Evolutionary conservation across 2,797 vertebrate genomes (phyloP).

Genomic region (Bryconaethiops microstoma): DNA sequence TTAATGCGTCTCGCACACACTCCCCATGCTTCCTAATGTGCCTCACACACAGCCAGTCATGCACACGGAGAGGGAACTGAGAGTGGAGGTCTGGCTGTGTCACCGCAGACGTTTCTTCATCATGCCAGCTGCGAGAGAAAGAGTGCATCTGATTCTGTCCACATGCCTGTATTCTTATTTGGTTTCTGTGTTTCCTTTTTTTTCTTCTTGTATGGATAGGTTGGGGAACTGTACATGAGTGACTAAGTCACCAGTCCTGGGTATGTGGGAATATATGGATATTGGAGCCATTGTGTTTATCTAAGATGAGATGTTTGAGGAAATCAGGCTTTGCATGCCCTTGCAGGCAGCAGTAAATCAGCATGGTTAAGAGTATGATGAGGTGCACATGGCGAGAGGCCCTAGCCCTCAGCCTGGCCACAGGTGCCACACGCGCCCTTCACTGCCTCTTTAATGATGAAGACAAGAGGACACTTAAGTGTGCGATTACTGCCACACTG

Average conservation of each 20-base stretch:
- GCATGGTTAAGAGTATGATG: constrained; percentile 69
- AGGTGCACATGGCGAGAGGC: constrained; percentile 68
- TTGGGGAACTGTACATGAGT: constrained; percentile 44
- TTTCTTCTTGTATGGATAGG: constrained; percentile 49
- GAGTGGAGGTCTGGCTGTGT: constrained; percentile 86
- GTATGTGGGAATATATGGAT: constrained; percentile 31
- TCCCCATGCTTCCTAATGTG: constrained; percentile 84
- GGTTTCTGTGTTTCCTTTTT: constrained; percentile 1
- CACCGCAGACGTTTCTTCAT: constrained; percentile 80
- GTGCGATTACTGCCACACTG: constrained; percentile 50
- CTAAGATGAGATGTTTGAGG: constrained; percentile 75
- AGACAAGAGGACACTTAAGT: constrained; percentile 63
- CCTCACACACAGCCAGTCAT: constrained; percentile 95
- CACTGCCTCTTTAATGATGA: constrained; percentile 54
- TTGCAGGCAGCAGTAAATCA: constrained; percentile 75
- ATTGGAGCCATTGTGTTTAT: constrained; percentile 33
- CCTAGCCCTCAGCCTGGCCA: constrained; percentile 51
- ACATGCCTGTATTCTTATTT: constrained; percentile 31
- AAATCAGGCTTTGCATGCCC: constrained; percentile 80
- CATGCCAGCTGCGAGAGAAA: constrained; percentile 52
- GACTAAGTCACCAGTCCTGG: constrained; percentile 2
- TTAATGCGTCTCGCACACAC: constrained; percentile 93
- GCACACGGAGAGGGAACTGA: constrained; percentile 89
- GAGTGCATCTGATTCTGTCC: constrained; percentile 18
- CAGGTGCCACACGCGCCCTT: constrained; percentile 58